A percentile compares a stretch with the other conserved stretches of the same genome.
These are phyloP conservation scores for Nothura maculosa DNA, from an alignment of 2,797 vertebrate species.

Conservation along the genomic window DNA sequence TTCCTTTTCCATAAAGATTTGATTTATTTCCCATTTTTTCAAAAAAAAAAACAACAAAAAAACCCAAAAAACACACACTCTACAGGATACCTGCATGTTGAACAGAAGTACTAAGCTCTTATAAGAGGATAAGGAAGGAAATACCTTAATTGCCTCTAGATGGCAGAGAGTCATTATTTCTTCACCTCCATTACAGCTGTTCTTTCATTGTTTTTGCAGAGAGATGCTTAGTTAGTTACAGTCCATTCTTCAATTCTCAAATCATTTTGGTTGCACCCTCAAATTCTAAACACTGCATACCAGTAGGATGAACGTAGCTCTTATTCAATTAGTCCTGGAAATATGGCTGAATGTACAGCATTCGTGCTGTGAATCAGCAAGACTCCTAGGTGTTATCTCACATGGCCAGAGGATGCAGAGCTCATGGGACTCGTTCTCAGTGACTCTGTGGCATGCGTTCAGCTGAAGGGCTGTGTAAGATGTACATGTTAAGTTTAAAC, in stretches of 20 bases:
- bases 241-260: background rate
- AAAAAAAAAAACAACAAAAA: background rate
- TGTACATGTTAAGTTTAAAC: background rate
- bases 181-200: background rate
- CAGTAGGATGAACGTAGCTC: background rate
- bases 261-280: background rate
- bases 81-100: background rate
- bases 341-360: fast-evolving
- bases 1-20: background rate
- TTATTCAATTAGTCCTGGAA: background rate
- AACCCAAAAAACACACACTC: background rate
- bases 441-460: fast-evolving
- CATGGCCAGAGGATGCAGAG: fast-evolving
- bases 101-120: background rate
- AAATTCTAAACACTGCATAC: background rate
- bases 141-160: constrained; percentile 49
- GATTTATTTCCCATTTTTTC: background rate
- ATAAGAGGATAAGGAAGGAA: background rate
- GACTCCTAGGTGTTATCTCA: fast-evolving
- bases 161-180: constrained; percentile 56
- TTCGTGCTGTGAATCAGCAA: background rate
- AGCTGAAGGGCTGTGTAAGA: background rate
- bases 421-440: too few species aligned
- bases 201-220: background rate
- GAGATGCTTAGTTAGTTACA: background rate